A percentile compares a stretch with the other conserved stretches of the same genome.
These are phyloP conservation scores for Borostomias antarcticus DNA, from an alignment of 2,797 vertebrate genomes.

Conservation along the genomic window DNA sequence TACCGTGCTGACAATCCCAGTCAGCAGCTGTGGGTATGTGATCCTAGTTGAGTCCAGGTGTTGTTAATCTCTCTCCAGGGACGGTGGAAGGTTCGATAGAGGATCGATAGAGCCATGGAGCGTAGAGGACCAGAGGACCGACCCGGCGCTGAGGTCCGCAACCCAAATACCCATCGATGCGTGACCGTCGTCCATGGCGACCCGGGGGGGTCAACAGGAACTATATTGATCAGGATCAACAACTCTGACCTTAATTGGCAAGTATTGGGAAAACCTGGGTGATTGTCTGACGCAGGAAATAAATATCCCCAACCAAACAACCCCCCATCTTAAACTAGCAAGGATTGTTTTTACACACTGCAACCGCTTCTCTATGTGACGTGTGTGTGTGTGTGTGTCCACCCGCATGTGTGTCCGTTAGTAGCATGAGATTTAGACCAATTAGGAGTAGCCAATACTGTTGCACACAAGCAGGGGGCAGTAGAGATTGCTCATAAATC, in stretches of 20 bases:
- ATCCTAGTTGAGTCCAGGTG: neutral
- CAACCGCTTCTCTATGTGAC: too few species aligned
- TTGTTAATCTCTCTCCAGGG: neutral
- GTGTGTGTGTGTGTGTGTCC: too few species aligned
- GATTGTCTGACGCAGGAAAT: neutral
- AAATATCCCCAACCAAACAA: neutral
- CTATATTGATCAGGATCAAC: constrained; percentile 37
- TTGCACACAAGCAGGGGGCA: too few species aligned
- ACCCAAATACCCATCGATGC: constrained; percentile 34
- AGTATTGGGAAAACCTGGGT: constrained; percentile 25
- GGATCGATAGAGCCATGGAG: neutral
- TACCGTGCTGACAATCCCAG: neutral
- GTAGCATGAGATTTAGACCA: too few species aligned
- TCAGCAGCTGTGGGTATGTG: neutral
- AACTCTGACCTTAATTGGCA: constrained; percentile 40
- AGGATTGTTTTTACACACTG: too few species aligned
- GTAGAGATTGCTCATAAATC: too few species aligned
- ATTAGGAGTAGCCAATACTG: too few species aligned
- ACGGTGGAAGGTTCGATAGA: neutral
- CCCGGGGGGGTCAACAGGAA: constrained; percentile 43
- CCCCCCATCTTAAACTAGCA: too few species aligned
- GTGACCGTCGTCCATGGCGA: constrained; percentile 39
- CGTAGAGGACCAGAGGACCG: neutral
- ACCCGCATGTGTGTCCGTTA: too few species aligned
- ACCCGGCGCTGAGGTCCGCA: constrained; percentile 2